A percentile compares a stretch with the other conserved stretches of the same genome.
These are phyloP conservation scores for Alfaro cultratus DNA, from an alignment of 2,797 vertebrate species.

Conservation along the genomic window DNA sequence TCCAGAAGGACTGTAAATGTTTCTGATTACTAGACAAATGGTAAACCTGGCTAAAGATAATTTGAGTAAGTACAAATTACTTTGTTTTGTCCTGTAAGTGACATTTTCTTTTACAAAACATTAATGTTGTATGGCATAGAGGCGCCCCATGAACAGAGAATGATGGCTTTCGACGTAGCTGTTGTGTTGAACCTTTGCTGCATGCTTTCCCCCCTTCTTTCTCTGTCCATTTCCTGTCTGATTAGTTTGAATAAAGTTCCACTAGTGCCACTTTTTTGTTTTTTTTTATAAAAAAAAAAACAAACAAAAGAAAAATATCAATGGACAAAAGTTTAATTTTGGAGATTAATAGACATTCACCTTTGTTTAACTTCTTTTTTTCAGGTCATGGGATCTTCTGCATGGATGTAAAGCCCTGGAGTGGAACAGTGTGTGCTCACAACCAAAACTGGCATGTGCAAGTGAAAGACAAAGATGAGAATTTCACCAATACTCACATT, in stretches of 20 bases:
- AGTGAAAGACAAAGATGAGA: conserved; percentile 70
- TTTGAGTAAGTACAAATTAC: not conserved
- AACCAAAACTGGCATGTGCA: conserved; percentile 75
- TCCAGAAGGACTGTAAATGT: no score
- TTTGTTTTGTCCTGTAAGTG: not conserved
- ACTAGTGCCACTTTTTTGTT: not conserved
- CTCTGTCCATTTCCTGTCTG: no score
- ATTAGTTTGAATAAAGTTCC: not conserved
- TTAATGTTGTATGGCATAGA: not conserved
- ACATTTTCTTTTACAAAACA: not conserved
- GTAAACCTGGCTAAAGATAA: not conserved
- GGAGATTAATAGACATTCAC: not conserved
- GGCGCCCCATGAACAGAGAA: not conserved
- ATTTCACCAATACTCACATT: conserved; percentile 73
- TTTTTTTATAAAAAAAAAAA: not conserved
- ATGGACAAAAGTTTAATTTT: not conserved
- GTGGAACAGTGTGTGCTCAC: conserved; percentile 65
- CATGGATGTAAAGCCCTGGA: conserved; percentile 80
- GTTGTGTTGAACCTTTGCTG: not conserved
- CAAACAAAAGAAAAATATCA: not conserved
- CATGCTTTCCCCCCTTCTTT: not conserved
- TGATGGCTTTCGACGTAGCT: not conserved
- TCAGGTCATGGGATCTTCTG: conserved; percentile 81
- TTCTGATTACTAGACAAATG: not conserved
- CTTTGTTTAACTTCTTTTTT: not conserved